Evolutionary conservation across 1,140 invertebrate species (phyloP).

Genomic region (Drosophila sproati): DNA sequence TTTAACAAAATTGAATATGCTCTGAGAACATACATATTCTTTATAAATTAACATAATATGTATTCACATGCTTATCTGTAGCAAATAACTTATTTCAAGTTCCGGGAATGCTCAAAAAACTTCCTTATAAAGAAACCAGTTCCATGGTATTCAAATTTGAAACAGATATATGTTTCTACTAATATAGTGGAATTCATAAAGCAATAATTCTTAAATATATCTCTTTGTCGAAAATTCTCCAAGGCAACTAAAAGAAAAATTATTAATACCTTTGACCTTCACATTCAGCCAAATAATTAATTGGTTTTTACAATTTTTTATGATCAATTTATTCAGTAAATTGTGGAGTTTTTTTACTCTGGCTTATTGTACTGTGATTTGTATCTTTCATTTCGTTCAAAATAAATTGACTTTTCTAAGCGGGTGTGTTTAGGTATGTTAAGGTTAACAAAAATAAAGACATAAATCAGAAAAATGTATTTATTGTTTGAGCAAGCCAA

Average conservation of each 20-base stretch:
- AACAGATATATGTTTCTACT: slow-evolving; percentile 29
- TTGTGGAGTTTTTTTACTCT: slow-evolving; percentile 5
- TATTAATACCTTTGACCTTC: slow-evolving; percentile 48
- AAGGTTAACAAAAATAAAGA: slow-evolving; percentile 1
- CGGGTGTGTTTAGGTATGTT: slow-evolving; percentile 11
- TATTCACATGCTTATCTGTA: slow-evolving; percentile 15
- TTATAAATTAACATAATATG: slow-evolving; percentile 60
- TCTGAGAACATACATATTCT: slow-evolving; percentile 10
- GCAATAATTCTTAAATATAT: slow-evolving; percentile 64
- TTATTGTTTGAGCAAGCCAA: background rate
- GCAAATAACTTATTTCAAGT: slow-evolving; percentile 53
- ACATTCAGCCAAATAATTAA: slow-evolving; percentile 52
- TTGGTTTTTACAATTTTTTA: slow-evolving; percentile 36
- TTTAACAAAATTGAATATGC: slow-evolving; percentile 6
- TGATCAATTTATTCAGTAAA: slow-evolving; percentile 24
- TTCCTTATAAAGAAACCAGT: slow-evolving; percentile 72
- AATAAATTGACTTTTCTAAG: slow-evolving; percentile 5
- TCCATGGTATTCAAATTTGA: slow-evolving; percentile 37
- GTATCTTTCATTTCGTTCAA: slow-evolving; percentile 15
- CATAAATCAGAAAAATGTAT: background rate
- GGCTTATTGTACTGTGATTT: slow-evolving; percentile 11
- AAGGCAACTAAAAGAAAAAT: slow-evolving; percentile 7
- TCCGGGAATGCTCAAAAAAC: slow-evolving; percentile 55
- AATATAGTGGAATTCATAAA: slow-evolving; percentile 57
- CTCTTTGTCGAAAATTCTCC: slow-evolving; percentile 6